Conservation (phyloP, 2,113 vertebrate genomes). For the Tinamus guttatus region DNA sequence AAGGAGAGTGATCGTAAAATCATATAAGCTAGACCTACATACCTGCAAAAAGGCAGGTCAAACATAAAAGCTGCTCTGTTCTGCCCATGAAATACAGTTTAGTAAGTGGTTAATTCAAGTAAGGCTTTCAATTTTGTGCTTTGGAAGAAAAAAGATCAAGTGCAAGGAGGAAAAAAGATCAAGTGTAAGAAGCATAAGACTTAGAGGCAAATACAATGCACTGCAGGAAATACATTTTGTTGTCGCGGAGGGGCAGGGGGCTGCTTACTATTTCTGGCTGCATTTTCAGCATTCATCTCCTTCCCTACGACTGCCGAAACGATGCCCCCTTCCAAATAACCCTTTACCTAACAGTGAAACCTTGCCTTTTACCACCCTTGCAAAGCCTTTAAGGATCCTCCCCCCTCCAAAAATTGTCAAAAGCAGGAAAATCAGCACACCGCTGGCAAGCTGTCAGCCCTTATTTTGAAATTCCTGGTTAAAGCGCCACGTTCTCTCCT, state of each 20-base stretch:
- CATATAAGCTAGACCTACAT: not conserved
- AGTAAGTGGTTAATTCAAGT: not conserved
- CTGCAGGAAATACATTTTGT: not conserved
- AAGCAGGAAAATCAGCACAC: conserved; percentile 1
- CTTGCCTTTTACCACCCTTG: not conserved
- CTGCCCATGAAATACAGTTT: not conserved
- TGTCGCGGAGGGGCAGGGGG: not conserved
- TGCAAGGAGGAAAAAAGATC: not conserved
- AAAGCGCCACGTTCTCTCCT: conserved; percentile 46
- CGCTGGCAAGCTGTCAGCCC: not conserved
- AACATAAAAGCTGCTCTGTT: not conserved
- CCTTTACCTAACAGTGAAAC: not conserved
- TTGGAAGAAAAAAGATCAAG: not conserved
- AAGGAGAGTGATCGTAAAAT: not conserved
- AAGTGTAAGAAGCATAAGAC: not conserved
- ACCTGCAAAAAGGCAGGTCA: not conserved
- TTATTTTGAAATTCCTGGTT: conserved; percentile 38
- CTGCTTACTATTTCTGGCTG: not conserved
- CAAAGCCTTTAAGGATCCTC: not conserved
- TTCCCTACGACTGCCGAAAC: not conserved
- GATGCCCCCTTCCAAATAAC: not conserved
- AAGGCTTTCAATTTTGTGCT: not conserved
- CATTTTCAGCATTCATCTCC: not conserved
- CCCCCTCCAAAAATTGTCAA: not conserved
- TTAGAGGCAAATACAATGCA: not conserved